phyloP scores from a whole-genome alignment of 2,888 invertebrate genomes.

The Archips xylosteana region DNA sequence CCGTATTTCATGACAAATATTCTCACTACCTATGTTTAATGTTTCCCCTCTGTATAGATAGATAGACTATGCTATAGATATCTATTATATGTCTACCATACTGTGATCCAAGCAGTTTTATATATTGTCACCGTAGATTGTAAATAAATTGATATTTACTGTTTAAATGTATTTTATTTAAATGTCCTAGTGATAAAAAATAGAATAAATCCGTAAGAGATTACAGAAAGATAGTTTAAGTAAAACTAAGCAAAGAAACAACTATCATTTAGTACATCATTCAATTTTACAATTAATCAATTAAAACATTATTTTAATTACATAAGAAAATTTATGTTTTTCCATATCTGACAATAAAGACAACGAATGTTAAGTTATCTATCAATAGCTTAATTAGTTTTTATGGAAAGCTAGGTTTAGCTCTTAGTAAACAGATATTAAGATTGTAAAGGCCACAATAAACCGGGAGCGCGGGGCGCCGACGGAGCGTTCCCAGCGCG shows the following conservation, averaged over 20 bases:
- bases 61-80: conserved; percentile 5
- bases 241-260: background rate
- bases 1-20: background rate
- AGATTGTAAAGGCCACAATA: no score
- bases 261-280: no score
- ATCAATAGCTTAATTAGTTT: no score
- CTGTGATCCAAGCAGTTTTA: conserved; percentile 32
- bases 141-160: conserved; percentile 40
- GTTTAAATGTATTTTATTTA: conserved; percentile 26
- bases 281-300: background rate
- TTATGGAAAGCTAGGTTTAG: no score
- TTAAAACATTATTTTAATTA: background rate
- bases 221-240: background rate
- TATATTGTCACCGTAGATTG: conserved; percentile 32
- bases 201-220: background rate
- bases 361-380: no score
- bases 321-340: background rate
- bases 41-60: background rate
- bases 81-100: background rate
- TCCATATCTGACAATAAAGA: no score
- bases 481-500: no score
- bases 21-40: background rate
- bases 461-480: no score
- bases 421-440: no score
- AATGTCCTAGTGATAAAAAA: background rate